Evolutionary conservation across 1,140 invertebrate species (phyloP).

Genomic region (Plectrocnemia conspersa): DNA sequence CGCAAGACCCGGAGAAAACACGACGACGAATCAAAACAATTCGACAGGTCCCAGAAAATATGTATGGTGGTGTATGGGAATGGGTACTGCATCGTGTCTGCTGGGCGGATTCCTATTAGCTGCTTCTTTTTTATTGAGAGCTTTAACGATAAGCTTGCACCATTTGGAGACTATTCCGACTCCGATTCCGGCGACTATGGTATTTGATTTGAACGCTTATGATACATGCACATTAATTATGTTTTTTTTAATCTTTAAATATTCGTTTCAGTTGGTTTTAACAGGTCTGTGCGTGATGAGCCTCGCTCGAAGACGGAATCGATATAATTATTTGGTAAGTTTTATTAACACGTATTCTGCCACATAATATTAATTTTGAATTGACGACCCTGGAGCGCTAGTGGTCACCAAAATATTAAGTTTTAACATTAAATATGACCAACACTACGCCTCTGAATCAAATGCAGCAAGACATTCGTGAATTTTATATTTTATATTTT

Average conservation of each 20-base stretch:
- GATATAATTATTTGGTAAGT: conserved; percentile 81
- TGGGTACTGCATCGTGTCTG: conserved; percentile 44
- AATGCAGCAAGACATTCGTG: too few relatives aligned
- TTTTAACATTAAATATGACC: too few relatives aligned
- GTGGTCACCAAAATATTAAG: too few relatives aligned
- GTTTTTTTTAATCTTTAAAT: neutral
- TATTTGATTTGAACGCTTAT: conserved; percentile 22
- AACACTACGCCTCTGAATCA: too few relatives aligned
- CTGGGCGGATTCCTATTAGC: conserved; percentile 45
- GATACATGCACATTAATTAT: neutral
- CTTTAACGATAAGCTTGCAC: conserved; percentile 46
- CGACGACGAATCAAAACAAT: neutral
- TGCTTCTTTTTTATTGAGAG: conserved; percentile 45
- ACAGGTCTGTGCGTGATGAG: conserved; percentile 82
- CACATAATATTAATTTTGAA: too few relatives aligned
- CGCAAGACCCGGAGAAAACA: neutral
- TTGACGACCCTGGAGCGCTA: too few relatives aligned
- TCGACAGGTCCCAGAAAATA: conserved; percentile 40
- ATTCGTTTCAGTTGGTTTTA: conserved; percentile 66
- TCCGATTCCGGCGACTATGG: conserved; percentile 49
- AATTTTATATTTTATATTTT: too few relatives aligned
- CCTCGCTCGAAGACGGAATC: conserved; percentile 73
- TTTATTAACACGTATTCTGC: too few relatives aligned
- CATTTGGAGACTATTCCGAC: conserved; percentile 50
- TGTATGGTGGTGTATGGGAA: conserved; percentile 50